These are phyloP conservation scores for Falco punctatus DNA, from an alignment of 2,113 vertebrate genomes.

Conservation along the genomic window DNA sequence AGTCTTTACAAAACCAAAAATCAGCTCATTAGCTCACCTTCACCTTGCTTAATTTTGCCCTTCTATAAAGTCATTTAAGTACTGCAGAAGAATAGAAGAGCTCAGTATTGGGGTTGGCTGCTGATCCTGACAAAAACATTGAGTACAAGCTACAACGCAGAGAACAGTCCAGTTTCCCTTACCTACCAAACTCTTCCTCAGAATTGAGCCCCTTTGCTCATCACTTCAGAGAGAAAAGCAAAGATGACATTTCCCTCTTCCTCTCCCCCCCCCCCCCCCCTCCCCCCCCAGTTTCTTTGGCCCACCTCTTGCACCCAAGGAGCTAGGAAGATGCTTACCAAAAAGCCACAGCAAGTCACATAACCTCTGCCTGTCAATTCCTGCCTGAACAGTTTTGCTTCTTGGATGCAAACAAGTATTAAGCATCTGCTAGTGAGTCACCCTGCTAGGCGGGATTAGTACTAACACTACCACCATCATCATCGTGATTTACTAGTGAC, in stretches of 20 bases:
- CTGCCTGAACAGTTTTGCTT: constrained; percentile 59
- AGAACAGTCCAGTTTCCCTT: background rate
- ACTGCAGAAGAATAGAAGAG: background rate
- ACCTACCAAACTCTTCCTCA: background rate
- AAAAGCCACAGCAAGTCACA: constrained; percentile 6
- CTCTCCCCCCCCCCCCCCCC: too few relatives aligned
- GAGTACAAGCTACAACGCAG: background rate
- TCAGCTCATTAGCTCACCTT: background rate
- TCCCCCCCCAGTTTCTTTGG: background rate
- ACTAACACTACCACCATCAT: constrained; percentile 8
- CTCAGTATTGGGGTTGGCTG: background rate
- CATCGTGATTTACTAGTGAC: constrained; percentile 48
- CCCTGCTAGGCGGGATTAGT: constrained; percentile 48
- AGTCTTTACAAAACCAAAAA: background rate
- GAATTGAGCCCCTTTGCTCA: background rate
- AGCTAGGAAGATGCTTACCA: background rate
- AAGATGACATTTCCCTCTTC: background rate
- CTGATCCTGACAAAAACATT: background rate
- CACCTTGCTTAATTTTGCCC: background rate
- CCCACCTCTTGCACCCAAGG: background rate
- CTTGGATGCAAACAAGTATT: constrained; percentile 48
- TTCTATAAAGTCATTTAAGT: background rate
- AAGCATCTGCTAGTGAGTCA: constrained; percentile 66
- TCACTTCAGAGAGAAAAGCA: background rate
- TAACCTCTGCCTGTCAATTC: constrained; percentile 34